A percentile compares a stretch with the other conserved stretches of the same genome.
These are phyloP conservation scores for Caenorhabditis virilis DNA, from an alignment of 2,888 invertebrate genomes.

Conservation along the genomic window DNA sequence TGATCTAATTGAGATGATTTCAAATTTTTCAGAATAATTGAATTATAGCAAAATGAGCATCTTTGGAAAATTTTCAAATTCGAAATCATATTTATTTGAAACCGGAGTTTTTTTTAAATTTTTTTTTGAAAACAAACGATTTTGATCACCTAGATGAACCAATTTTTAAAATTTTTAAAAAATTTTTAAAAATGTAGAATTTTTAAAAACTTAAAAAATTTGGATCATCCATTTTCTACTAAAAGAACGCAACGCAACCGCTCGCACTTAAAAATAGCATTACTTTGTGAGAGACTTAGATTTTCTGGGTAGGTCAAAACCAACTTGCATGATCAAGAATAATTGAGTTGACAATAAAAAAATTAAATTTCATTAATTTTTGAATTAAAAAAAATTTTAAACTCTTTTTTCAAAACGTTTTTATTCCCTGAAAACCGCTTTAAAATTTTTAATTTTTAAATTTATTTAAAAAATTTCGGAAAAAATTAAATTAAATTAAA, in stretches of 20 bases:
- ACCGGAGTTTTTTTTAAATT: background rate
- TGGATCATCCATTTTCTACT: background rate
- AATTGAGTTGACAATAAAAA: background rate
- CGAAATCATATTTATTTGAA: too few relatives aligned
- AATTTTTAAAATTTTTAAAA: constrained; percentile 10
- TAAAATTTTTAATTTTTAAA: background rate
- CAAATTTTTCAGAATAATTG: too few relatives aligned
- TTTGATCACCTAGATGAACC: background rate
- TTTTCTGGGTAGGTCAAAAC: too few relatives aligned
- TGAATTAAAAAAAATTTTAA: background rate
- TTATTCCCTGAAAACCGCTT: background rate
- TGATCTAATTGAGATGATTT: too few relatives aligned
- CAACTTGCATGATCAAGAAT: too few relatives aligned
- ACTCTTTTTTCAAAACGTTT: background rate
- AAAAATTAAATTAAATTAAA: background rate
- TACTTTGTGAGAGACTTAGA: too few relatives aligned
- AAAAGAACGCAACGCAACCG: background rate
- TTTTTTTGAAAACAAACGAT: background rate
- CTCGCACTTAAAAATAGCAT: too few relatives aligned
- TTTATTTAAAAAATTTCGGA: background rate
- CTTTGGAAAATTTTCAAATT: too few relatives aligned
- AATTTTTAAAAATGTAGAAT: background rate
- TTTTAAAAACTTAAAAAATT: constrained; percentile 13
- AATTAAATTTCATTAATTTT: background rate
- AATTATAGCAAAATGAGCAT: too few relatives aligned